Evolutionary conservation across 2,888 invertebrate species (phyloP), one percentile per base, ranked within the genome.

Genomic region (Gandaritis pyraliata): DNA sequence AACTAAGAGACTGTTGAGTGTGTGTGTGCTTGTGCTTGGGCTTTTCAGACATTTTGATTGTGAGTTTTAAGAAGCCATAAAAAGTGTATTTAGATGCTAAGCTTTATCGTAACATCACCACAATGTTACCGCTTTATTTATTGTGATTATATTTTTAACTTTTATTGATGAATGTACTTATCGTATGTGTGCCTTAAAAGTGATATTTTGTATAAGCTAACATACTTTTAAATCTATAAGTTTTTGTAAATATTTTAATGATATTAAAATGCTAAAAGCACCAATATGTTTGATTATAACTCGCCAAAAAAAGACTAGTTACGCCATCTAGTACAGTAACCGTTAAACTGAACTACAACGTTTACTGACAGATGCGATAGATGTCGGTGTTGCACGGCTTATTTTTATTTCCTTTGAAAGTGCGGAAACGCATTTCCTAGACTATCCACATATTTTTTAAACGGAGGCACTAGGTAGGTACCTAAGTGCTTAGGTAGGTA

Each of bases 91-190:
- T 61, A 56, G 57, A 61, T 61, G 48, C 33, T 51, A 16, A 63
- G 68, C 66, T 70, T 66, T 41, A 51, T 54, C 13, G 58, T 64
- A 60, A 58, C 61, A 57, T 63, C 49, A 48, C 46, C 49, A 48
- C 46, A 66, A 58, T 73, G 81, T 84, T 83, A 84, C 85, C 79
- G 80, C 75, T 78, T 76, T 83, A 85, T 85, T 86, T 85, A 87
- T 85, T 82, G 77, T 80, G 77, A 81, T 78, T 68, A 66, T 48
- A 65, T 64, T 65, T 65, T 69, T 60, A 69, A 48, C 55, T 59
- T 59, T 58, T 58, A 66, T 61, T 51, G 60, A 59, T 61, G 65
- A 70, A 69, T 77, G 81, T 83, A 83, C 82, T 82, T 81, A 82
- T 66, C 53, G 65, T 66, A 72, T 65, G 70, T 74, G 76, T 79